A percentile compares a stretch with the other conserved stretches of the same genome.
Conservation (phyloP, 2,797 vertebrate genomes). For the Australoheros facetus region DNA sequence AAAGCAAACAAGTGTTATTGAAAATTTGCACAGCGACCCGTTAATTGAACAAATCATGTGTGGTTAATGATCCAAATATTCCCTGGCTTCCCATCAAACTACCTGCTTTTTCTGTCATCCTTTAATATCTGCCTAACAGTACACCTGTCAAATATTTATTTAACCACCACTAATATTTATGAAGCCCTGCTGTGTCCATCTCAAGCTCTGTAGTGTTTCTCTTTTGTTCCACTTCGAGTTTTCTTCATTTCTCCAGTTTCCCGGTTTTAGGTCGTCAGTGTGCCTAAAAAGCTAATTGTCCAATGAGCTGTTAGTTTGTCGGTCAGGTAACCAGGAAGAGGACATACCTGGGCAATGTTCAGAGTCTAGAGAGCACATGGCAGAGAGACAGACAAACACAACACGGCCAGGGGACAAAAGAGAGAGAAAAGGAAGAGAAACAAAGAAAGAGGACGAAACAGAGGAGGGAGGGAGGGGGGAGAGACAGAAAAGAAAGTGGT, state of each 20-base stretch:
- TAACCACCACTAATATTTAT: background rate
- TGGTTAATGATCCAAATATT: conserved; percentile 8
- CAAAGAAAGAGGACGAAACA: conserved; percentile 56
- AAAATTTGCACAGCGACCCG: background rate
- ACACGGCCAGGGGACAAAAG: conserved; percentile 87
- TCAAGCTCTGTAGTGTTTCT: conserved; percentile 87
- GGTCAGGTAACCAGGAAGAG: conserved; percentile 97
- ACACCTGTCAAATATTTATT: conserved; percentile 3
- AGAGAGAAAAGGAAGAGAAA: conserved; percentile 71
- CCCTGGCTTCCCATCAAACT: background rate
- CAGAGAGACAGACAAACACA: conserved; percentile 88
- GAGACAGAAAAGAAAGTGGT: conserved; percentile 92
- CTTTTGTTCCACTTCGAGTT: conserved; percentile 32
- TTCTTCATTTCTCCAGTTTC: conserved; percentile 15
- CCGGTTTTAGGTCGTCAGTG: conserved; percentile 67
- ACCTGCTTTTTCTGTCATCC: background rate
- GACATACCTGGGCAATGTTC: conserved; percentile 99
- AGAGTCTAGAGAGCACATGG: conserved; percentile 99
- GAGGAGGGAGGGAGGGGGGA: conserved; percentile 53
- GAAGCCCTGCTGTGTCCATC: conserved; percentile 80
- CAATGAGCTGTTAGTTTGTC: conserved; percentile 90
- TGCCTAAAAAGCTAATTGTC: conserved; percentile 86
- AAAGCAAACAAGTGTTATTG: background rate
- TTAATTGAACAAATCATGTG: conserved; percentile 8
- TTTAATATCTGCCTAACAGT: background rate